Evolutionary conservation across 2,888 invertebrate species (phyloP), one percentile per base, ranked within the genome.

Genomic region (Hemistola chrysoprasaria): DNA sequence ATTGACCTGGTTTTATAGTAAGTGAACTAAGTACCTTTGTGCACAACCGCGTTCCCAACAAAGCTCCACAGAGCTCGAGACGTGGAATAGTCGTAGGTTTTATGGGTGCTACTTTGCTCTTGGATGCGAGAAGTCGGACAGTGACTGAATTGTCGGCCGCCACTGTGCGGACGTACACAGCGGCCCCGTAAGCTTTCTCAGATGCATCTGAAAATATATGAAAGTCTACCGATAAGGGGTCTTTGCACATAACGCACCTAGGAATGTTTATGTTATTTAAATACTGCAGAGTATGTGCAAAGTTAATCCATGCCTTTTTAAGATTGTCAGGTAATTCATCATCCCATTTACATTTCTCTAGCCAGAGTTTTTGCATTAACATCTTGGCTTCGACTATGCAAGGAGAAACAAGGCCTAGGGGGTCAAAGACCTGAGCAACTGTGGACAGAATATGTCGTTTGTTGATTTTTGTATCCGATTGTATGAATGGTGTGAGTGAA

Each of bases 121-220:
- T 58, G 1, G 57, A 46, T 8, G 36, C 22, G 11, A 60, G 25
- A 0, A 62, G 38, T n/a, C 29, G 48, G n/a, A 57, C 53, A 10
- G 21, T 4, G 4, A 50, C 42, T 3, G 6, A 16, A 4, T 43
- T 48, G 8, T 42, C 8, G 1, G 6, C 9, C 1, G 11, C n/a
- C 1, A 40, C 11, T 1, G 49, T 42, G 4, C 58, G 30, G n/a
- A 57, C 22, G 23, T 62, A 64, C 2, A 53, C 7, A 31, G 50
- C 33, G 0, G n/a, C n/a, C n/a, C 58, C 58, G n/a, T 61, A 62
- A 0, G 60, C 60, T 1, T 6, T 7, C 26, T 62, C 49, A 0
- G 57, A 58, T 0, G 60, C 52, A 10, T 63, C 63, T 7, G 53
- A 33, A 33, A 64, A 66, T 0, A 48, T 24, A 35, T 64, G 62